Conservation (phyloP, 2,888 invertebrate species). For the Stenichneumon culpator region DNA sequence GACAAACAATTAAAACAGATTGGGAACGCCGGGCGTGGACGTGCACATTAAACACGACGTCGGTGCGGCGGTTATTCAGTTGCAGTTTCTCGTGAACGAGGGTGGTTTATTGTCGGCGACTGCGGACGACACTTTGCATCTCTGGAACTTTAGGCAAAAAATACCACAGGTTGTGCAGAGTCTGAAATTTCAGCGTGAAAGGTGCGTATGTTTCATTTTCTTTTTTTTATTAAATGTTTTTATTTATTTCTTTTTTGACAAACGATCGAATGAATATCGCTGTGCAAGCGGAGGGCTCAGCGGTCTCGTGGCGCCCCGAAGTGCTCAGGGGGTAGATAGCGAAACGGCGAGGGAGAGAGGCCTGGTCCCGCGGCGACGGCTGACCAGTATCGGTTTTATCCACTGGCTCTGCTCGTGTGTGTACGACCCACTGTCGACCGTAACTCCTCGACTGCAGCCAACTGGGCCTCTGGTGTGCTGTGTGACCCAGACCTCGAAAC, state of each 20-base stretch:
- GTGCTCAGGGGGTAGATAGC: neutral
- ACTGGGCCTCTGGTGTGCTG: neutral
- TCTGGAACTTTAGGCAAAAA: constrained; percentile 99
- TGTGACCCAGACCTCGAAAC: constrained; percentile 61
- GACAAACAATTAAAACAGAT: constrained; percentile 86
- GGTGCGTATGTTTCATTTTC: constrained; percentile 87
- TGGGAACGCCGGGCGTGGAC: constrained; percentile 99
- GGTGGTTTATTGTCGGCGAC: constrained; percentile 98
- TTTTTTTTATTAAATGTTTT: neutral
- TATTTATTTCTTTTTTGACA: neutral
- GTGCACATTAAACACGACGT: constrained; percentile 95
- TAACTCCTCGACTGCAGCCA: constrained; percentile 60
- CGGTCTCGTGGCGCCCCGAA: neutral
- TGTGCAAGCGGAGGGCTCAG: neutral
- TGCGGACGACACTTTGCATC: constrained; percentile 97
- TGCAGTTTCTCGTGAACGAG: constrained; percentile 98
- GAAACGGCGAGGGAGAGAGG: constrained; percentile 15
- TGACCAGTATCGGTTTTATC: constrained; percentile 66
- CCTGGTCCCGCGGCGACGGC: constrained; percentile 40
- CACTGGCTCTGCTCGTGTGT: constrained; percentile 46
- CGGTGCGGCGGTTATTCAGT: constrained; percentile 93
- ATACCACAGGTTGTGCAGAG: constrained; percentile 97
- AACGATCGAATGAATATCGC: neutral
- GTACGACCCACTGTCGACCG: constrained; percentile 64
- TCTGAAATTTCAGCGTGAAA: constrained; percentile 98